Evolutionary conservation across 1,140 invertebrate species (phyloP).

Genomic region (Drosophila chauvacae): DNA sequence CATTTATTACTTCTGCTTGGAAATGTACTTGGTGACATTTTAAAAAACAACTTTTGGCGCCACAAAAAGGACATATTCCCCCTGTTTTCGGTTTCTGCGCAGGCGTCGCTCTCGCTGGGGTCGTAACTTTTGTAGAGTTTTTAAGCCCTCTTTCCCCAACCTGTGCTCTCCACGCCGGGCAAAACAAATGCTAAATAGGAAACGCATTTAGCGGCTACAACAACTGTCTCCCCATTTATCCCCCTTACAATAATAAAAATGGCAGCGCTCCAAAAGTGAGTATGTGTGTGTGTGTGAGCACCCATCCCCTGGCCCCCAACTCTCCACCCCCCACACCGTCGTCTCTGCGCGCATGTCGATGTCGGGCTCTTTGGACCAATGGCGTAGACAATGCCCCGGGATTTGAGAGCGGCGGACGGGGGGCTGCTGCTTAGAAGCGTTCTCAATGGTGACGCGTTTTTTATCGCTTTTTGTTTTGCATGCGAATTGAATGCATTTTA

Average conservation of each 20-base stretch:
- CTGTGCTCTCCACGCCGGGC: neutral
- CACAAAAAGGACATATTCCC: conserved; percentile 27
- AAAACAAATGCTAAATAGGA: conserved; percentile 49
- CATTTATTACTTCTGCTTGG: neutral
- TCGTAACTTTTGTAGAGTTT: conserved; percentile 62
- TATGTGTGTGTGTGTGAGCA: conserved; percentile 4
- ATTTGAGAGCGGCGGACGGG: conserved; percentile 32
- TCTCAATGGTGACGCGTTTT: conserved; percentile 78
- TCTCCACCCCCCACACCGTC: conserved; percentile 8
- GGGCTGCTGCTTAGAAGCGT: conserved; percentile 75
- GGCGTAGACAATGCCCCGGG: conserved; percentile 71
- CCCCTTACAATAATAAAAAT: conserved; percentile 63
- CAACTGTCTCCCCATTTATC: conserved; percentile 4
- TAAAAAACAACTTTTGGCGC: conserved; percentile 50
- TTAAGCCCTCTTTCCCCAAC: neutral
- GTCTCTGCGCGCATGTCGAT: conserved; percentile 74
- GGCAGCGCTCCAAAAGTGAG: conserved; percentile 56
- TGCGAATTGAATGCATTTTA: conserved; percentile 77
- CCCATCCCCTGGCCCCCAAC: conserved; percentile 2
- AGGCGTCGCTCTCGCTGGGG: conserved; percentile 63
- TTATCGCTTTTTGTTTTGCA: conserved; percentile 80
- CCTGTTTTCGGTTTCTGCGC: conserved; percentile 31
- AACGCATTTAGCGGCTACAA: conserved; percentile 37
- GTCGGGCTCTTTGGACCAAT: conserved; percentile 68
- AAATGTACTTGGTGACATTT: neutral